These are phyloP conservation scores for Sylvicola fuscatus DNA, from an alignment of 2,888 invertebrate genomes.

Conservation along the genomic window DNA sequence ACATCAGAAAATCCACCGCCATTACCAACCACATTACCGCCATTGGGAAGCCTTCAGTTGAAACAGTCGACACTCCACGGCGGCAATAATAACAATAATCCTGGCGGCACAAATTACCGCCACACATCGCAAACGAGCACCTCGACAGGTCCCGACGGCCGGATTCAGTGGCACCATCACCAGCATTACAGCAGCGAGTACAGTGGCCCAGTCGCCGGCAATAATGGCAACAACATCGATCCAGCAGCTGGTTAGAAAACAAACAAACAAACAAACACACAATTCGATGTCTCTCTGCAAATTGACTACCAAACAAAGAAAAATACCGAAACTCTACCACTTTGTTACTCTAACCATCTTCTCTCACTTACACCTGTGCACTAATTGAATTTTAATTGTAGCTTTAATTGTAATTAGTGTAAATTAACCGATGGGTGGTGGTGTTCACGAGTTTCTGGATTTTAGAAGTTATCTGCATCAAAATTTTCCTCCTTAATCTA, in stretches of 20 bases:
- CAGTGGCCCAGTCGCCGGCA: conserved; percentile 23
- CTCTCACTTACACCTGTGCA: background rate
- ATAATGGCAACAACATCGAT: conserved; percentile 23
- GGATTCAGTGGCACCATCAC: conserved; percentile 19
- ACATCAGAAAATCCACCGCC: conserved; percentile 23
- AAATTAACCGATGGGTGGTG: too few species aligned
- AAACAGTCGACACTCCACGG: background rate
- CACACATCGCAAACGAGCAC: background rate
- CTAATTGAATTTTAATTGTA: too few species aligned
- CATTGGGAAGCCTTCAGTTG: conserved; percentile 6
- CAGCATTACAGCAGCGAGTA: conserved; percentile 18
- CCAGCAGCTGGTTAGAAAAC: conserved; percentile 19
- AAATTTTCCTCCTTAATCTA: too few species aligned
- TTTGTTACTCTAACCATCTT: background rate
- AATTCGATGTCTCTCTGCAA: too few species aligned
- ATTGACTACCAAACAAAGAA: too few species aligned
- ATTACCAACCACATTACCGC: conserved; percentile 25
- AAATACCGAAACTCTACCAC: too few species aligned
- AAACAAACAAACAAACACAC: too few species aligned
- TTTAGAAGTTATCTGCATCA: too few species aligned
- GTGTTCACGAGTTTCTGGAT: too few species aligned
- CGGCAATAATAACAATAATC: conserved; percentile 12
- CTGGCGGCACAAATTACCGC: background rate
- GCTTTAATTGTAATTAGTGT: too few species aligned
- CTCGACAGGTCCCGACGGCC: conserved; percentile 7